These are phyloP conservation scores for Lasioglossum oenotherae DNA, from an alignment of 2,888 invertebrate species.

Conservation along the genomic window DNA sequence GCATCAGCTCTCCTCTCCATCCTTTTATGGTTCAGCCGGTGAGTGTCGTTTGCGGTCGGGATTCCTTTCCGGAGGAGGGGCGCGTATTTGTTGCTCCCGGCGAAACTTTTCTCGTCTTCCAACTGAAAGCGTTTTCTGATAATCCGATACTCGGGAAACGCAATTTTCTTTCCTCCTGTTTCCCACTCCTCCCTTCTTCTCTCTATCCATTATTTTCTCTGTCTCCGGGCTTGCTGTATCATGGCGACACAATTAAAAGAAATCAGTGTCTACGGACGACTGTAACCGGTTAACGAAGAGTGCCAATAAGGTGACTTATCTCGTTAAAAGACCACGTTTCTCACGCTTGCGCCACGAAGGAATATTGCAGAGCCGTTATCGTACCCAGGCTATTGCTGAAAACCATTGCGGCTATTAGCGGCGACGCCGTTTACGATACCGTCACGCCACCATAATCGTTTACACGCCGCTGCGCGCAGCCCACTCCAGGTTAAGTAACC, in stretches of 20 bases:
- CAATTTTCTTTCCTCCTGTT: constrained; percentile 45
- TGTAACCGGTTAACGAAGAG: constrained; percentile 4
- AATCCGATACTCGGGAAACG: constrained; percentile 58
- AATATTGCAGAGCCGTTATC: constrained; percentile 32
- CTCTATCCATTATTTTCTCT: neutral
- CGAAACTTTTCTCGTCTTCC: constrained; percentile 64
- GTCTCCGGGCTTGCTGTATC: neutral
- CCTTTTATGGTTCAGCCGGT: constrained; percentile 50
- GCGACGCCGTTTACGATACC: constrained; percentile 47
- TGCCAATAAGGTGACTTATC: constrained; percentile 35
- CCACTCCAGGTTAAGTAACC: constrained; percentile 44
- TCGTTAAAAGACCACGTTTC: constrained; percentile 13
- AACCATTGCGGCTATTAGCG: constrained; percentile 35
- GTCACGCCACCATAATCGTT: constrained; percentile 51
- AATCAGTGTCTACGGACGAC: constrained; percentile 12
- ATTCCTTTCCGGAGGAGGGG: constrained; percentile 40
- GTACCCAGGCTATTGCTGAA: constrained; percentile 36
- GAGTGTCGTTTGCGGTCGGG: constrained; percentile 58
- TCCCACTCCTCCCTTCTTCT: neutral
- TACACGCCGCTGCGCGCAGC: constrained; percentile 42
- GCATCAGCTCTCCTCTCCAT: constrained; percentile 40
- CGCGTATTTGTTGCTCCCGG: constrained; percentile 52
- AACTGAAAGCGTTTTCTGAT: constrained; percentile 63
- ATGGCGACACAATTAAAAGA: constrained; percentile 1
- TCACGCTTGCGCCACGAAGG: constrained; percentile 9